Evolutionary conservation across 2,113 vertebrate species (phyloP).

Genomic region (Mormyrus lacerda): DNA sequence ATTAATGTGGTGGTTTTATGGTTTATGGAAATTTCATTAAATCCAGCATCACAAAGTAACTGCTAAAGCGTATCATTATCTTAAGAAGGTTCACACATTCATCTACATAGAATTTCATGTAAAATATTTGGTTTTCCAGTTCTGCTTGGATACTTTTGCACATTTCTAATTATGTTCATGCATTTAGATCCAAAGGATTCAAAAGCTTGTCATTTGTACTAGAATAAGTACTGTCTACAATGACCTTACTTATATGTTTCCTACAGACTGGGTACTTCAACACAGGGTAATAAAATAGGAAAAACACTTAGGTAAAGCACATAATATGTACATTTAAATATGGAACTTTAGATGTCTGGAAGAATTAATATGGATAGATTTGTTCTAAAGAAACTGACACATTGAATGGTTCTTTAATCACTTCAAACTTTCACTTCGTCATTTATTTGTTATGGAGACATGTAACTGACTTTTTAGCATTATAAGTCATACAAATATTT

Average conservation of each 20-base stretch:
- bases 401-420: conserved; percentile 37
- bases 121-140: not conserved
- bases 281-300: not conserved
- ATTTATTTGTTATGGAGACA: not conserved
- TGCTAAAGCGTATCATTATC: too few relatives aligned
- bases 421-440: not conserved
- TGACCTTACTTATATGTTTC: not conserved
- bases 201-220: not conserved
- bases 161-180: too few relatives aligned
- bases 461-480: not conserved
- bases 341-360: not conserved
- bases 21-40: too few relatives aligned
- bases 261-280: not conserved
- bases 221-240: not conserved
- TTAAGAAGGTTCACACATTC: too few relatives aligned
- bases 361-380: not conserved
- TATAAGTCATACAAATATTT: not conserved
- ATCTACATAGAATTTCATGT: not conserved
- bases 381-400: not conserved
- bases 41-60: too few relatives aligned
- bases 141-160: not conserved
- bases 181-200: too few relatives aligned
- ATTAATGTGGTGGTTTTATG: too few relatives aligned
- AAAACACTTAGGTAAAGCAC: not conserved
- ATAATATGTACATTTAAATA: not conserved